Evolutionary conservation across 53 echinoderm and acorn worm genomes (phyloP).

Genomic region (Arbacia lixula): DNA sequence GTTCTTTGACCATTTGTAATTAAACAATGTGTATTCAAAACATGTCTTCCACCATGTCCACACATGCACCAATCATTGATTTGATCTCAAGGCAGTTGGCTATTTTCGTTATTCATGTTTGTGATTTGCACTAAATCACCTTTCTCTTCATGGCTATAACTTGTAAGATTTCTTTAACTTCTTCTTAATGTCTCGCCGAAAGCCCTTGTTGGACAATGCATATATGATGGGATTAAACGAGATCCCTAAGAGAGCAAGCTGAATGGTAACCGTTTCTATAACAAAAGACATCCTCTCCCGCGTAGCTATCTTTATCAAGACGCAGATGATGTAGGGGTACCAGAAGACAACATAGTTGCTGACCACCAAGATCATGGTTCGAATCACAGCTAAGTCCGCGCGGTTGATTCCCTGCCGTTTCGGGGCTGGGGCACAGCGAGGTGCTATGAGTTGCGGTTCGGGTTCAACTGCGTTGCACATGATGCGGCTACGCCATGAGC

Average conservation of each 20-base stretch:
- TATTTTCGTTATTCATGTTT: no score
- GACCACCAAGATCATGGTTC: constrained; percentile 33
- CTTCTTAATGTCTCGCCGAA: constrained; percentile 4
- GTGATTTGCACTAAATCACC: no score
- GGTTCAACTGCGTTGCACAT: constrained; percentile 4
- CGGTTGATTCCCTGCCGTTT: not conserved
- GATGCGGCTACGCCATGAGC: no score
- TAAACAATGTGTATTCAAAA: no score
- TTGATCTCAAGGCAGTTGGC: no score
- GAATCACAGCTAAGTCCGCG: constrained; percentile 24
- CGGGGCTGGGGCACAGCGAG: not conserved
- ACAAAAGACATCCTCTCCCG: constrained; percentile 20
- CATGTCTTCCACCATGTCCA: no score
- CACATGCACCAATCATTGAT: no score
- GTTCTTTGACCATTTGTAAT: no score
- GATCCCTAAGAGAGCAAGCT: constrained; percentile 27
- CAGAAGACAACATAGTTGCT: constrained; percentile 29
- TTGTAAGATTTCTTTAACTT: not conserved
- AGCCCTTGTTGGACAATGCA: constrained; percentile 16
- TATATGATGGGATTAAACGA: constrained; percentile 26
- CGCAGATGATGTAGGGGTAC: constrained; percentile 40
- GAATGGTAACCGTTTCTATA: constrained; percentile 14
- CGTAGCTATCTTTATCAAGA: constrained; percentile 15
- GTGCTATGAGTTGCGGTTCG: not conserved
- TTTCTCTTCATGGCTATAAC: no score